Conservation (phyloP, 2,797 vertebrate species). For the Coranthus polyacanthus region DNA sequence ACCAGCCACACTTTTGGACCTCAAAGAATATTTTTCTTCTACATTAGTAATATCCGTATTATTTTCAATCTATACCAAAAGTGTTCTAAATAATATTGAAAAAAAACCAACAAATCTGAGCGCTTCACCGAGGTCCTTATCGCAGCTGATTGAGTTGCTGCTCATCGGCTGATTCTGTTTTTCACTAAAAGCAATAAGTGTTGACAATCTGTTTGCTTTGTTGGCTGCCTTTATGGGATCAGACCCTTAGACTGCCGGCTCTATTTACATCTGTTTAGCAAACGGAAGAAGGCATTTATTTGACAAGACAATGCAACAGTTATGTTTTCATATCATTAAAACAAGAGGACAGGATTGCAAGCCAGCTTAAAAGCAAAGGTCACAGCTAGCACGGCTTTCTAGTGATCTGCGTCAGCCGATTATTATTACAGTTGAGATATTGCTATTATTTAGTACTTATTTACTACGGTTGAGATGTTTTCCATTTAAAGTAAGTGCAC, state of each 20-base stretch:
- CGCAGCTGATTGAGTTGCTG: constrained; percentile 4
- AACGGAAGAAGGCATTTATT: constrained; percentile 14
- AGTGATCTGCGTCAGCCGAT: no score
- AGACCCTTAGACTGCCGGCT: neutral
- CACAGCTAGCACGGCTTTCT: neutral
- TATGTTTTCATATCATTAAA: constrained; percentile 23
- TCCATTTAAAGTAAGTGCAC: no score
- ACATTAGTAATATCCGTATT: constrained; percentile 12
- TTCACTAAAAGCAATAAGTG: neutral
- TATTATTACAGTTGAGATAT: no score
- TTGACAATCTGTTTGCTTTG: neutral
- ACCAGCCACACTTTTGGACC: no score
- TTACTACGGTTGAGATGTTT: no score
- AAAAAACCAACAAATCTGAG: neutral
- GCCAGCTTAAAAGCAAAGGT: constrained; percentile 27
- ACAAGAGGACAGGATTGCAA: constrained; percentile 6
- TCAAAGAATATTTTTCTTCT: no score
- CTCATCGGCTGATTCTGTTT: neutral
- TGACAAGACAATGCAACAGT: constrained; percentile 3
- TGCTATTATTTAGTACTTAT: no score
- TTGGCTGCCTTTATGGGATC: neutral
- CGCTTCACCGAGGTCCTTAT: neutral
- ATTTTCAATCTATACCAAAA: constrained; percentile 5
- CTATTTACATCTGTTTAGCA: neutral
- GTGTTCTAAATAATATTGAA: constrained; percentile 3